These are phyloP conservation scores for Drosophila stalkeri DNA, from an alignment of 2,888 invertebrate genomes.

Conservation along the genomic window DNA sequence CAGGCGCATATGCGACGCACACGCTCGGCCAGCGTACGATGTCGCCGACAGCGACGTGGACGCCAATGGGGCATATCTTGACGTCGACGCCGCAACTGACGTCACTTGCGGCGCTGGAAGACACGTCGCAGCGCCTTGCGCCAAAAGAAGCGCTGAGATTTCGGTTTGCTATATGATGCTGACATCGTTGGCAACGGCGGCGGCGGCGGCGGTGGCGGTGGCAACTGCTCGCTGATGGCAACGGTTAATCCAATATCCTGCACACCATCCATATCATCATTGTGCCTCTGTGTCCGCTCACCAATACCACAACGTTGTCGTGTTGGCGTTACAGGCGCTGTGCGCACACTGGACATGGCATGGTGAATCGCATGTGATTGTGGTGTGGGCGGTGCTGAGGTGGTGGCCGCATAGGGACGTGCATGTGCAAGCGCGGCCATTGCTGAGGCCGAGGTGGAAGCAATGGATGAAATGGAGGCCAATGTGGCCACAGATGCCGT, in stretches of 20 bases:
- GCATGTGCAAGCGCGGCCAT: constrained; percentile 59
- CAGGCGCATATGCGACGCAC: constrained; percentile 69
- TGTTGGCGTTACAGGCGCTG: constrained; percentile 68
- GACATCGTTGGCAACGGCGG: background rate
- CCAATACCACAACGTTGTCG: constrained; percentile 21
- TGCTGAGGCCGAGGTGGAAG: constrained; percentile 73
- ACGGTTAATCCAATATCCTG: constrained; percentile 38
- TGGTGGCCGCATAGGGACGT: constrained; percentile 53
- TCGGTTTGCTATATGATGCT: constrained; percentile 45
- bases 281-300: background rate
- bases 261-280: constrained; percentile 21
- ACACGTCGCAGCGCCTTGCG: constrained; percentile 82
- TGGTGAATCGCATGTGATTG: constrained; percentile 43
- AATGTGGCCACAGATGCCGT: constrained; percentile 71
- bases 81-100: constrained; percentile 67
- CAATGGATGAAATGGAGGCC: constrained; percentile 73
- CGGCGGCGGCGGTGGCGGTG: constrained; percentile 1
- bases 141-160: constrained; percentile 80
- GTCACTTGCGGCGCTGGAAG: constrained; percentile 80
- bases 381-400: constrained; percentile 71
- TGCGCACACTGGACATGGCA: constrained; percentile 46
- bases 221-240: constrained; percentile 38
- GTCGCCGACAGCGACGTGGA: constrained; percentile 64
- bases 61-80: constrained; percentile 73
- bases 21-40: constrained; percentile 65